Evolutionary conservation across 2,888 invertebrate species (phyloP).

Genomic region (Drosophila subquinaria): DNA sequence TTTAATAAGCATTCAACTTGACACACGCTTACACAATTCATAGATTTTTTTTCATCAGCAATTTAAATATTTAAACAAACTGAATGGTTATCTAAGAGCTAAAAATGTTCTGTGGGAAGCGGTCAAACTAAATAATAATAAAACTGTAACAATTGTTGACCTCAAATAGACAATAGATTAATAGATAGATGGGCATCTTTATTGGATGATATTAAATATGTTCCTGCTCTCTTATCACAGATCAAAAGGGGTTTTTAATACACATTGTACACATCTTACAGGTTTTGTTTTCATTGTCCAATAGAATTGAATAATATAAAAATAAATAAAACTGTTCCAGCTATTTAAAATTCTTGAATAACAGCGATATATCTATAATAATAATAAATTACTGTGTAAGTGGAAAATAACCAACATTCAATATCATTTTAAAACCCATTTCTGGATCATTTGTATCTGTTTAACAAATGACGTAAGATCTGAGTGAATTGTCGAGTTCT

Average conservation of each 20-base stretch:
- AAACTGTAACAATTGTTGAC: too few species aligned
- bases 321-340: background rate
- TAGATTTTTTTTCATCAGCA: constrained; percentile 43
- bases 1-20: constrained; percentile 51
- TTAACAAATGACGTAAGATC: constrained; percentile 21
- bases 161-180: too few species aligned
- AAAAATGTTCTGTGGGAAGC: background rate
- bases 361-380: background rate
- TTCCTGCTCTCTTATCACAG: too few species aligned
- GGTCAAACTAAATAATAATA: background rate
- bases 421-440: background rate
- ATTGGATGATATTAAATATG: too few species aligned
- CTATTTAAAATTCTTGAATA: background rate
- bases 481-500: constrained; percentile 3
- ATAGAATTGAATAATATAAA: too few species aligned
- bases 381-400: background rate
- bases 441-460: background rate
- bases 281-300: too few species aligned
- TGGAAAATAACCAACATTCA: background rate
- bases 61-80: constrained; percentile 14
- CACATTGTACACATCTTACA: too few species aligned
- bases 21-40: constrained; percentile 22
- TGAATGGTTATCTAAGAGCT: background rate
- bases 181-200: too few species aligned
- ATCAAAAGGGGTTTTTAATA: too few species aligned